These are phyloP conservation scores for Oophaga pumilio DNA, from an alignment of 2,113 vertebrate species.

Conservation along the genomic window DNA sequence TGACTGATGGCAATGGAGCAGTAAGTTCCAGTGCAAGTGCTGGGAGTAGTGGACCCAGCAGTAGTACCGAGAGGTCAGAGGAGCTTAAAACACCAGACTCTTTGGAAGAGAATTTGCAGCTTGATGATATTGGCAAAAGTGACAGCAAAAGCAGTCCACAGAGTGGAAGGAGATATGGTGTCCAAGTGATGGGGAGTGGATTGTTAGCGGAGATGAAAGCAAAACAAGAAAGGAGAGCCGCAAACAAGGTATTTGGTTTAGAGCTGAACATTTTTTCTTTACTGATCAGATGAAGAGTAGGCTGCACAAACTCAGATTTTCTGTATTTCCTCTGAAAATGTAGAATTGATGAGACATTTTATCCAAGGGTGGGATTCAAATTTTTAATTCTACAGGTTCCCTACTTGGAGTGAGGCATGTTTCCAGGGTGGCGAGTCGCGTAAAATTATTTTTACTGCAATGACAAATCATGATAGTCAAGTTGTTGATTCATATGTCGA, in stretches of 20 bases:
- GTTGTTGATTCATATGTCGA: too few relatives aligned
- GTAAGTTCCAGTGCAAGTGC: constrained; percentile 54
- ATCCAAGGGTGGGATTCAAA: neutral
- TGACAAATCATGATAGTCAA: too few relatives aligned
- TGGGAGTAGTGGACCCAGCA: constrained; percentile 66
- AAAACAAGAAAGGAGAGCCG: constrained; percentile 90
- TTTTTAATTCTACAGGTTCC: too few relatives aligned
- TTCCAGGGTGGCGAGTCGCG: too few relatives aligned
- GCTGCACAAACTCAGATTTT: neutral
- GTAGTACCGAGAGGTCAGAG: constrained; percentile 77
- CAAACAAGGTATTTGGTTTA: constrained; percentile 78
- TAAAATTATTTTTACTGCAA: too few relatives aligned
- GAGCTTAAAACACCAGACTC: constrained; percentile 87
- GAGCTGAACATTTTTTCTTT: neutral
- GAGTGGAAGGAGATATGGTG: constrained; percentile 81
- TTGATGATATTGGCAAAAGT: constrained; percentile 70
- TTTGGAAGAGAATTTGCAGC: constrained; percentile 74
- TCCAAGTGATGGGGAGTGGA: constrained; percentile 92
- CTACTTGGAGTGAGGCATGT: too few relatives aligned
- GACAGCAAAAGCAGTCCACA: constrained; percentile 85
- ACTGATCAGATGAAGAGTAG: neutral
- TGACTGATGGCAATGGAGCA: constrained; percentile 65
- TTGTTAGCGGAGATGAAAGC: constrained; percentile 96
- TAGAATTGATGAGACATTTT: neutral
- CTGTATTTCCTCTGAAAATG: neutral